phyloP scores from a whole-genome alignment of 2,888 invertebrate genomes.

The Drosophila koepferae region DNA sequence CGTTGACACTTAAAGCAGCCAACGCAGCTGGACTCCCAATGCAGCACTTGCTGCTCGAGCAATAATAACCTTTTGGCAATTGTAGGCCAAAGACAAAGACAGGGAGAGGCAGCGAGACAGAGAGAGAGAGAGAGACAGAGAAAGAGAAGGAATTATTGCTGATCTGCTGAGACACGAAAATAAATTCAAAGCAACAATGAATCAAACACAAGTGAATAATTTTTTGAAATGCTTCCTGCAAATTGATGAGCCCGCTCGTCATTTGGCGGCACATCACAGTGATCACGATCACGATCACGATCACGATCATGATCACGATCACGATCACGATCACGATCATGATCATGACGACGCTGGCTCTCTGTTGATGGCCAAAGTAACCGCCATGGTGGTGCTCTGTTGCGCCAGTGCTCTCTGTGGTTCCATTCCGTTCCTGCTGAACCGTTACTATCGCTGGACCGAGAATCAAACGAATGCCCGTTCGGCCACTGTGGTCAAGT shows the following conservation, averaged over 20 bases:
- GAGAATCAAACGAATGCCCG: conserved; percentile 80
- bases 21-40: conserved; percentile 18
- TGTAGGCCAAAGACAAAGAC: conserved; percentile 51
- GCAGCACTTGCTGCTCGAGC: conserved; percentile 34
- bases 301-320: conserved; percentile 40
- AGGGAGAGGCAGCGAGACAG: not conserved
- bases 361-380: conserved; percentile 90
- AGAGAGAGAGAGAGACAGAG: conserved; percentile 4
- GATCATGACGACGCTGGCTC: conserved; percentile 74
- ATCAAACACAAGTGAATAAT: conserved; percentile 75
- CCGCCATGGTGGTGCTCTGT: conserved; percentile 93
- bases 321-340: conserved; percentile 58
- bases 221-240: conserved; percentile 77
- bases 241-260: conserved; percentile 70
- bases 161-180: conserved; percentile 18
- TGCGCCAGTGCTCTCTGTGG: conserved; percentile 91
- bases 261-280: conserved; percentile 43
- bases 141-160: conserved; percentile 11
- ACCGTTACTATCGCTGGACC: conserved; percentile 89
- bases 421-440: conserved; percentile 89
- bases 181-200: conserved; percentile 53
- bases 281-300: conserved; percentile 36
- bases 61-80: conserved; percentile 52
- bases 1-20: conserved; percentile 40
- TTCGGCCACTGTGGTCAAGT: conserved; percentile 86